Base-by-base conservation (phyloP, 2,797 vertebrate genomes). In the Anableps anableps region DNA sequence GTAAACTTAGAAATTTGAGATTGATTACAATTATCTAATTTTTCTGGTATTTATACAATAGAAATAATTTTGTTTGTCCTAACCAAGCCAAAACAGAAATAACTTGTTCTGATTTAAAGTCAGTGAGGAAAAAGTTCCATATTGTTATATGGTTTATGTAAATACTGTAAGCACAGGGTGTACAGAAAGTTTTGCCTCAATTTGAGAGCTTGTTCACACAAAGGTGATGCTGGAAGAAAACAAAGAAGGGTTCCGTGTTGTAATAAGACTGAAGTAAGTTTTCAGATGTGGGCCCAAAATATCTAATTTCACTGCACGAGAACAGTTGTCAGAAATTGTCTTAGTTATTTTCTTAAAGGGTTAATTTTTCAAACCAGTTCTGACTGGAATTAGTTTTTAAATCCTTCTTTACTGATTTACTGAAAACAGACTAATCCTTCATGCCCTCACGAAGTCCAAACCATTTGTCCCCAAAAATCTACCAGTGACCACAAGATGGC, bases 401-500 rank as follows among this genome's bases (percentile, higher is more conserved):
- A 70, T 41, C n/a, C 26, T 29, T 53, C n/a, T n/a, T n/a, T n/a
- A n/a, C n/a, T n/a, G n/a, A 36, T 23, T 51, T 73, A 51, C 10
- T 38, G 10, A 74, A 50, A 13, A 7, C 31, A 51, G 10, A 36
- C n/a, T 2, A 58, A 14, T 29, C 55, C 55, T 58, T 58, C 23
- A 23, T 66, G 9, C 64, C 36, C 0, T 66, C 8, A 23, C 4
- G 62, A 41, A 41, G 10, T 70, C 66, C 23, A 23, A 17, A 47
- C 26, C 41, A 1, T 45, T 71, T 23, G 23, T 23, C 64, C 23
- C 38, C 13, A 45, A 19, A 23, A 47, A 0, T 9, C 50, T 41
- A 10, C 43, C 5, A 11, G 9, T 84, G 70, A 41, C 92, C 95
- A 79, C 72, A 78, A 95, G 95, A 88, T 95, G 95, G 95, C 60